Conservation (phyloP, 2,113 vertebrate species). For the Dascyllus trimaculatus region DNA sequence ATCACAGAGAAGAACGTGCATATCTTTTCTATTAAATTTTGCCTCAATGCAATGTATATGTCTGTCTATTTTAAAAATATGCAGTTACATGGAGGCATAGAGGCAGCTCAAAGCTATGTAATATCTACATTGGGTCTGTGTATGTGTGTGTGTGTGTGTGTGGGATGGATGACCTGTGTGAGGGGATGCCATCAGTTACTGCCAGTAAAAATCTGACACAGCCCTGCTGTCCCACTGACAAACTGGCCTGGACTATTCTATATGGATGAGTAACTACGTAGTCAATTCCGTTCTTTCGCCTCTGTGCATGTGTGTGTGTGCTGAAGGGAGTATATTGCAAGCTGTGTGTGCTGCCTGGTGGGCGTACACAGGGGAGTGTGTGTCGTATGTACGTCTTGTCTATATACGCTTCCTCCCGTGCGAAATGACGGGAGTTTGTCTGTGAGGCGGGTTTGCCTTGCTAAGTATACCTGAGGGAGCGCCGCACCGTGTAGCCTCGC, state of each 20-base stretch:
- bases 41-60: no score
- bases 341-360: not conserved
- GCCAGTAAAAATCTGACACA: constrained; percentile 37
- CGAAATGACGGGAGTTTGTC: constrained; percentile 54
- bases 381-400: not conserved
- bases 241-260: constrained; percentile 19
- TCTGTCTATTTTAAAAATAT: no score
- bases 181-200: constrained; percentile 37
- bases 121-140: not conserved
- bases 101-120: not conserved
- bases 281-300: constrained; percentile 15
- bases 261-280: constrained; percentile 44
- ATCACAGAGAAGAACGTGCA: no score
- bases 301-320: constrained; percentile 5
- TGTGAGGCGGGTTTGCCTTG: constrained; percentile 64
- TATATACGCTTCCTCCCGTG: constrained; percentile 34
- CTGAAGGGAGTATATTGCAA: not conserved
- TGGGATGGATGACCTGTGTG: constrained; percentile 43
- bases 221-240: constrained; percentile 26
- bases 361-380: not conserved
- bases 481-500: constrained; percentile 39
- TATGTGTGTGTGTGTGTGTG: constrained; percentile 13
- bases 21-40: no score
- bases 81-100: not conserved
- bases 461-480: constrained; percentile 81